phyloP scores from a whole-genome alignment of 2,113 vertebrate species.

The Sitta europaea region DNA sequence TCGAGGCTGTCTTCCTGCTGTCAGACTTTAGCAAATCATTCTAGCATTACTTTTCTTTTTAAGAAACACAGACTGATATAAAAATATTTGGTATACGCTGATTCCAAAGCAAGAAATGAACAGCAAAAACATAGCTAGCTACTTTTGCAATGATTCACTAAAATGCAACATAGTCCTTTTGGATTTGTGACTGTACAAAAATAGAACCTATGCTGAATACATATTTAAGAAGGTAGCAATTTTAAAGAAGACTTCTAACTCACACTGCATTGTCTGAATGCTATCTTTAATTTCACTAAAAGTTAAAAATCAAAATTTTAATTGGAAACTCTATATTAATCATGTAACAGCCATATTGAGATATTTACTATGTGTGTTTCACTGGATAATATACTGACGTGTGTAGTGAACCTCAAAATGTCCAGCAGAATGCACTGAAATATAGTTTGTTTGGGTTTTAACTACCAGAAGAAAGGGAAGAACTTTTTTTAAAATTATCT shows the following conservation, averaged over 20 bases:
- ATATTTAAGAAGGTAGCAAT: background rate
- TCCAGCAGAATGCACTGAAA: background rate
- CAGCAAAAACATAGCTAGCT: background rate
- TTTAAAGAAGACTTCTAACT: background rate
- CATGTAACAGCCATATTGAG: background rate
- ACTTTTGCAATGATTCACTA: slow-evolving; percentile 9
- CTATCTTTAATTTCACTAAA: background rate
- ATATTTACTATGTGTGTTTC: background rate
- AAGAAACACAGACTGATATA: background rate
- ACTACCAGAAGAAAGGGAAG: background rate
- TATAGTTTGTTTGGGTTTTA: background rate
- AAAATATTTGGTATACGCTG: background rate
- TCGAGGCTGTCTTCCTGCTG: background rate
- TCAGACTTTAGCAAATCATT: background rate
- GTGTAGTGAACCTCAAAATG: background rate
- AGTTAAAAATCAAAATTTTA: background rate
- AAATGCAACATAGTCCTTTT: background rate
- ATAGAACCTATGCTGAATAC: background rate
- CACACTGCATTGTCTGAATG: background rate
- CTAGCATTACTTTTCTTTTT: background rate
- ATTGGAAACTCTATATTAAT: background rate
- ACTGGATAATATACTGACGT: background rate
- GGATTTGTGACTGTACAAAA: background rate
- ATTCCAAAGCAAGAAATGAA: slow-evolving; percentile 2
- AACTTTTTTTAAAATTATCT: background rate